Evolutionary conservation across 1,140 invertebrate species (phyloP), one percentile per base, ranked within the genome.

Genomic region (Lanistes nyassanus): DNA sequence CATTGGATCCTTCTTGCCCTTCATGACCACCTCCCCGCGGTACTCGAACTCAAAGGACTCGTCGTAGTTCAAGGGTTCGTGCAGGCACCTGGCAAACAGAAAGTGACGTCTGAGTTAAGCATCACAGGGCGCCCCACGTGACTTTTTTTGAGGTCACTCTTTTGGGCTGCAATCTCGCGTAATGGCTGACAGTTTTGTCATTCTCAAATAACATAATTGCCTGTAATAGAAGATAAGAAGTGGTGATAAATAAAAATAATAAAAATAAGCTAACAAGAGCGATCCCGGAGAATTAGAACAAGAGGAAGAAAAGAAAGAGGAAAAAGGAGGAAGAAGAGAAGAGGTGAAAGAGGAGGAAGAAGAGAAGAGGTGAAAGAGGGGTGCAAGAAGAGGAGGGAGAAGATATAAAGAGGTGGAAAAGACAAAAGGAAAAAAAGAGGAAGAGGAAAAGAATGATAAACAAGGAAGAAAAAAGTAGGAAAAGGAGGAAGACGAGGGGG

Each of bases 1-100:
- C 96, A 98, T 98, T 3, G 97, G 96, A 78, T 96, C 95, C 1
- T 94, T 94, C 89, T 96, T 97, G 42, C 97, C 97, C 90, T 98
- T 97, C 96, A 97, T 98, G n/a, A 88, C 88, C 3, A 98, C 93
- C 53, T 94, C 94, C 9, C 97, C 97, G 76, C 97, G 92, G 84
- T 95, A 95, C 34, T 95, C 94, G 81, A 98, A 93, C 74, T 94
- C 89, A 87, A 98, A 98, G 77, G 94, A 92, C 4, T 94, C 93
- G 86, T 98, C 95, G 81, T 92, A 92, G 89, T 97, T 97, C 81
- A 96, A 93, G 29, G 94, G 92, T 81, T 93, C 90, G 85, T 93
- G 94, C 2, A 98, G 90, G 80, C 94, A 94, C 79, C 96, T 98
- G 91, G 23, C 93, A 92, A 60, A 53, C 21, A 66, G 6, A 77